Conservation (phyloP, 2,888 invertebrate species). For the Idaea straminata region DNA sequence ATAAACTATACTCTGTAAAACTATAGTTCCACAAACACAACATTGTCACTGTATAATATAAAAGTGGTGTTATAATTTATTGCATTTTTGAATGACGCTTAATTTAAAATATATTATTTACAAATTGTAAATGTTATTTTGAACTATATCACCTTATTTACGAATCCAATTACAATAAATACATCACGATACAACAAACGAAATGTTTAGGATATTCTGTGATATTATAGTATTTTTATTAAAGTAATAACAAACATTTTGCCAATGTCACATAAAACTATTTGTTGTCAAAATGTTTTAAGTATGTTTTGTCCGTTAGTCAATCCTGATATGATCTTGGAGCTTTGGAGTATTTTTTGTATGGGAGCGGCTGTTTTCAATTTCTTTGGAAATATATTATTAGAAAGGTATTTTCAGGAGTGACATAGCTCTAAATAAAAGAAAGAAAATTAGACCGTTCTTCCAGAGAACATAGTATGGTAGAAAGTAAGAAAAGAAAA, state of each 20-base stretch:
- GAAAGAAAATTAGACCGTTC: background rate
- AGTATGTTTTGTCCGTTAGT: too few relatives aligned
- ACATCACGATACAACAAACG: slow-evolving; percentile 9
- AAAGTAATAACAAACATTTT: too few relatives aligned
- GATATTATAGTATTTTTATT: background rate
- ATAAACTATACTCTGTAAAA: slow-evolving; percentile 38
- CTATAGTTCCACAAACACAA: slow-evolving; percentile 27
- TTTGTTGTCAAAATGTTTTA: too few relatives aligned
- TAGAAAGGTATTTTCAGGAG: background rate
- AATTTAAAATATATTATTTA: background rate
- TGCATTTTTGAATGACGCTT: background rate
- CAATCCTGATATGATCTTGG: too few relatives aligned
- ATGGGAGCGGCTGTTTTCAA: too few relatives aligned
- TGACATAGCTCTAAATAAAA: background rate
- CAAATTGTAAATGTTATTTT: background rate
- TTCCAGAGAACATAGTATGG: background rate
- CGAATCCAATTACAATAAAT: slow-evolving; percentile 5
- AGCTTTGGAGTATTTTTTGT: too few relatives aligned
- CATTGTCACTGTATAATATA: slow-evolving; percentile 23
- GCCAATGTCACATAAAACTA: too few relatives aligned
- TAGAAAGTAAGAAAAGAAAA: background rate
- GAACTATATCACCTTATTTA: background rate
- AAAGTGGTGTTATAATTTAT: slow-evolving; percentile 8
- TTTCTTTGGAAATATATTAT: too few relatives aligned
- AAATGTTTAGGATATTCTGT: background rate